Conservation (phyloP, 1,140 invertebrate genomes). For the Drosophila dunni region DNA sequence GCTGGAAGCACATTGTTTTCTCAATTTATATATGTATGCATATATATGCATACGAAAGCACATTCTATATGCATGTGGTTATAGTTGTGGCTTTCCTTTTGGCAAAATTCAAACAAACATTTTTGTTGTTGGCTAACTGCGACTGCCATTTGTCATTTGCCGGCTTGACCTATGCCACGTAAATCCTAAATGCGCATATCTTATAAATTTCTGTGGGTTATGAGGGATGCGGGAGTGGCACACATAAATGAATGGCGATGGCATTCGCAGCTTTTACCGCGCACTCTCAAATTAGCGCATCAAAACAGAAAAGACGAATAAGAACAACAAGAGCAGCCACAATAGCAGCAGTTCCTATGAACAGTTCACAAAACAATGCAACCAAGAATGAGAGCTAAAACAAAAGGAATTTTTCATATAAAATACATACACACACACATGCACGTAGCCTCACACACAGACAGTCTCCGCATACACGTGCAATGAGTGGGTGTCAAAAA, state of each 20-base stretch:
- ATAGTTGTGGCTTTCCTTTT: constrained; percentile 20
- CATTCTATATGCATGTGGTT: constrained; percentile 23
- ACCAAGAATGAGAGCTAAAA: constrained; percentile 57
- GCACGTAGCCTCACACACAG: background rate
- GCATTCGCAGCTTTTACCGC: constrained; percentile 58
- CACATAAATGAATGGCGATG: constrained; percentile 10
- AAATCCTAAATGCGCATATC: constrained; percentile 73
- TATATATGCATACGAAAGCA: constrained; percentile 10
- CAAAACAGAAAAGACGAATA: constrained; percentile 70
- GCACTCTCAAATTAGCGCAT: constrained; percentile 71
- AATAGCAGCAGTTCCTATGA: constrained; percentile 34
- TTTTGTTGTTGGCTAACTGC: constrained; percentile 20
- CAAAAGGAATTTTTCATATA: constrained; percentile 68
- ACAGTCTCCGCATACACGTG: background rate
- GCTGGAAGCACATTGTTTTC: constrained; percentile 36
- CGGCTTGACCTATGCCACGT: constrained; percentile 77
- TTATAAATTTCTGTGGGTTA: constrained; percentile 10
- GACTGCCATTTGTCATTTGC: constrained; percentile 20
- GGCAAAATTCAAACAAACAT: constrained; percentile 5
- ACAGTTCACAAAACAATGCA: constrained; percentile 54
- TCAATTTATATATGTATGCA: background rate
- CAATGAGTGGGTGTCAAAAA: constrained; percentile 40
- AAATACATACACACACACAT: constrained; percentile 33
- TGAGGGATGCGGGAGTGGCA: background rate
- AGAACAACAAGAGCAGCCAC: constrained; percentile 32